phyloP scores from a whole-genome alignment of 2,888 invertebrate species.

The Ectemnius cavifrons region DNA sequence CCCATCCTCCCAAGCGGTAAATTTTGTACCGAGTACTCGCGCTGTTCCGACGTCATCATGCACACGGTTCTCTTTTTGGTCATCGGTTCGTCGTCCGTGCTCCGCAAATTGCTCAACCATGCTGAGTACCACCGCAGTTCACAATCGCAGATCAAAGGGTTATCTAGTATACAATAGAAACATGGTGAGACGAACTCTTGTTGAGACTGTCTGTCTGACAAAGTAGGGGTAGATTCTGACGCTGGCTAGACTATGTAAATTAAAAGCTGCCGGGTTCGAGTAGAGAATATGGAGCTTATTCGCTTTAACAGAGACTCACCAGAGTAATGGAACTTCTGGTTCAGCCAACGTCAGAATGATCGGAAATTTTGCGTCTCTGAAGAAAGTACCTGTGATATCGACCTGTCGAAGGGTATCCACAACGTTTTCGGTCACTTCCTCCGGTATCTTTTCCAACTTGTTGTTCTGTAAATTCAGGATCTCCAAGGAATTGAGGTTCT shows the following conservation, averaged over 20 bases:
- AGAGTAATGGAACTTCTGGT: no score
- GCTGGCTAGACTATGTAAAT: no score
- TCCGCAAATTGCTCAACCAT: slow-evolving; percentile 87
- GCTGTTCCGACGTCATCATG: slow-evolving; percentile 88
- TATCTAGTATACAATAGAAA: slow-evolving; percentile 81
- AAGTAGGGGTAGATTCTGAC: background rate
- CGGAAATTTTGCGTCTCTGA: no score
- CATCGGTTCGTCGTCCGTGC: slow-evolving; percentile 92
- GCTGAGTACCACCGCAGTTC: slow-evolving; percentile 93
- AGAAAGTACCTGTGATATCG: slow-evolving; percentile 88
- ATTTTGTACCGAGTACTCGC: slow-evolving; percentile 89
- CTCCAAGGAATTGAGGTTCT: slow-evolving; percentile 93
- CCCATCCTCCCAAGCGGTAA: slow-evolving; percentile 91
- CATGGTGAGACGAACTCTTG: background rate
- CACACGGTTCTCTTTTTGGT: slow-evolving; percentile 91
- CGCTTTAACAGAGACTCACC: no score
- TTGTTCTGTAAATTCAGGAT: slow-evolving; percentile 93
- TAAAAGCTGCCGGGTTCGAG: no score
- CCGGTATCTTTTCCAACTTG: slow-evolving; percentile 89
- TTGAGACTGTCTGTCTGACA: no score
- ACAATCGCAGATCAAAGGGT: slow-evolving; percentile 92
- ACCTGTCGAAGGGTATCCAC: slow-evolving; percentile 91
- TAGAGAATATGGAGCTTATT: no score
- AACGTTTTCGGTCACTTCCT: slow-evolving; percentile 93
- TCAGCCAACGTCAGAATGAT: no score